Evolutionary conservation across 1,140 invertebrate species (phyloP).

Genomic region (Ganaspis sp.): DNA sequence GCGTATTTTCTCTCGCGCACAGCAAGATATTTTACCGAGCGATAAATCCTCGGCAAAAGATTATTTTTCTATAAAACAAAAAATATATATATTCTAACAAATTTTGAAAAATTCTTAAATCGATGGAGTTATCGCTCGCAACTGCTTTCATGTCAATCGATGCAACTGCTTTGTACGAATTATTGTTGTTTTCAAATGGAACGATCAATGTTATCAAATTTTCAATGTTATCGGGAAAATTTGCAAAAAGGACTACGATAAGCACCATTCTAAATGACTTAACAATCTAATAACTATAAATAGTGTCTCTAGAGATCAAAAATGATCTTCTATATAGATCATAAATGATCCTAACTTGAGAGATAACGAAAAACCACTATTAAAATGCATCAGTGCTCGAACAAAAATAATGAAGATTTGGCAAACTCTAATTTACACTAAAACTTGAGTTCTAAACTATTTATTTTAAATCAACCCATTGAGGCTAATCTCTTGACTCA

Average conservation of each 20-base stretch:
- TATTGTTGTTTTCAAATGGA: background rate
- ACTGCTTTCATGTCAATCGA: background rate
- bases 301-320: background rate
- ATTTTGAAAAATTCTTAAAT: background rate
- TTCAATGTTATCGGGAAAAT: conserved; percentile 16
- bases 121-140: conserved; percentile 24
- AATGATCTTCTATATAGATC: background rate
- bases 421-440: background rate
- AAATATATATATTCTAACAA: background rate
- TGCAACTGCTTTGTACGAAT: conserved; percentile 16
- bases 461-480: too few species aligned
- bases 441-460: background rate
- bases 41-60: conserved; percentile 16
- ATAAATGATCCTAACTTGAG: background rate
- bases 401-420: background rate
- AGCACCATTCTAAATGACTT: background rate
- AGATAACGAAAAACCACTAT: background rate
- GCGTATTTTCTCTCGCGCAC: conserved; percentile 9
- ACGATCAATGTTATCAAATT: conserved; percentile 23
- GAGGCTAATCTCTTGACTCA: too few species aligned
- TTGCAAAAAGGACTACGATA: background rate
- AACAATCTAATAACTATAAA: background rate
- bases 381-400: background rate
- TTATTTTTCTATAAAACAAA: conserved; percentile 1
- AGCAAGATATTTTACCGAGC: background rate